These are phyloP conservation scores for Ginglymostoma cirratum DNA, from an alignment of 2,113 vertebrate genomes.

Conservation along the genomic window DNA sequence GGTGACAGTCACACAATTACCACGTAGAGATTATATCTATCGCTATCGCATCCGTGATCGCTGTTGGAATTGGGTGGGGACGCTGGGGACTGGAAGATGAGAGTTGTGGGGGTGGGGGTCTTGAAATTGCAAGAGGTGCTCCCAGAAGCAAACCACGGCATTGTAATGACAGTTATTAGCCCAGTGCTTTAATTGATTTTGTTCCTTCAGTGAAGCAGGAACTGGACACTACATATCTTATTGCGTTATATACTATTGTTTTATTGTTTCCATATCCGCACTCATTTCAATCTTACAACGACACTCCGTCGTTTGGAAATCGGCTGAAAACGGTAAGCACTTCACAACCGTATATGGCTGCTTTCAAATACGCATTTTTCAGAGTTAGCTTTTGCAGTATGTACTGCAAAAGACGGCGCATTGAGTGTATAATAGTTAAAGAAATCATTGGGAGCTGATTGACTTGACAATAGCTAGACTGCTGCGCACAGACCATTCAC, in stretches of 20 bases:
- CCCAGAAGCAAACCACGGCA: background rate
- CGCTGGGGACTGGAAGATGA: too few relatives aligned
- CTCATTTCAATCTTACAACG: background rate
- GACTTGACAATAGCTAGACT: background rate
- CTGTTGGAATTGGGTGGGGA: too few relatives aligned
- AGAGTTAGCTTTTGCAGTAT: background rate
- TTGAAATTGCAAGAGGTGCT: too few relatives aligned
- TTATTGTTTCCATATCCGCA: background rate
- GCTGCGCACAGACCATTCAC: background rate
- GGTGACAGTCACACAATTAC: too few relatives aligned
- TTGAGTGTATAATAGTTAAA: background rate
- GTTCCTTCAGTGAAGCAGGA: too few relatives aligned
- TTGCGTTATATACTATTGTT: background rate
- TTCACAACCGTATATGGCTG: background rate
- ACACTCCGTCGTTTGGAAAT: background rate
- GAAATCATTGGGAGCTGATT: background rate
- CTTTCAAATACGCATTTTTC: background rate
- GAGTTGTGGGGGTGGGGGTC: too few relatives aligned
- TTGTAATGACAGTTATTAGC: background rate
- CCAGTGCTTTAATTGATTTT: background rate
- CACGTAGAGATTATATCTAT: too few relatives aligned
- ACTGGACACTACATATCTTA: background rate
- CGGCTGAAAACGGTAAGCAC: background rate
- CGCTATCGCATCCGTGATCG: too few relatives aligned
- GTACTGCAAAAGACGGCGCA: background rate